These are phyloP conservation scores for Cacoxenus indagator DNA, from an alignment of 2,888 invertebrate species.

Conservation along the genomic window DNA sequence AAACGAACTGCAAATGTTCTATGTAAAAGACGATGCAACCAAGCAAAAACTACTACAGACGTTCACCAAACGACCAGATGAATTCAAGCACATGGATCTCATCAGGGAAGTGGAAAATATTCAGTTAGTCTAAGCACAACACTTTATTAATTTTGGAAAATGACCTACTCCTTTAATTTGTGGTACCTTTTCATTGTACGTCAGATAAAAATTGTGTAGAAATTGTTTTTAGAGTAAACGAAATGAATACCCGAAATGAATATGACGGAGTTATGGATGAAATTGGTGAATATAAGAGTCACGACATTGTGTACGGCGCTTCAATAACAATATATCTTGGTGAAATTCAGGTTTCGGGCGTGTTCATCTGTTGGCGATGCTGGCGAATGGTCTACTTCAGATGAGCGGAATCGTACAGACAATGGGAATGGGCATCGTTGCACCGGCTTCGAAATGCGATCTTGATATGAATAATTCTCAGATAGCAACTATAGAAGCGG, in stretches of 20 bases:
- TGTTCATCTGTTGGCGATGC: slow-evolving; percentile 40
- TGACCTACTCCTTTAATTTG: neutral
- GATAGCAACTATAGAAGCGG: slow-evolving; percentile 36
- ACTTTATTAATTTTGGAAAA: neutral
- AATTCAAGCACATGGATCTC: slow-evolving; percentile 87
- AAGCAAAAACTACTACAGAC: slow-evolving; percentile 77
- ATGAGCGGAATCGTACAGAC: slow-evolving; percentile 51
- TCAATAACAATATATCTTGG: slow-evolving; percentile 31
- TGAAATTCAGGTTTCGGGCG: slow-evolving; percentile 47
- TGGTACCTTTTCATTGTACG: neutral
- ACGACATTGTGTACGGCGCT: too few relatives aligned
- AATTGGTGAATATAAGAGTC: slow-evolving; percentile 6
- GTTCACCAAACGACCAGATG: slow-evolving; percentile 80
- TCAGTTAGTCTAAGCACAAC: slow-evolving; percentile 60
- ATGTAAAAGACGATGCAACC: slow-evolving; percentile 76
- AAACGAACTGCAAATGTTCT: slow-evolving; percentile 89
- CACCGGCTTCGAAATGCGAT: slow-evolving; percentile 45
- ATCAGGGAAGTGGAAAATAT: slow-evolving; percentile 82
- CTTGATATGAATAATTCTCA: slow-evolving; percentile 39
- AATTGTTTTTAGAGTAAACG: neutral
- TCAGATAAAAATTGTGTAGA: neutral
- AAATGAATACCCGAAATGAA: neutral
- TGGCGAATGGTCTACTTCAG: slow-evolving; percentile 45
- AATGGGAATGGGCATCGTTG: slow-evolving; percentile 51
- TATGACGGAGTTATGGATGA: slow-evolving; percentile 9